Evolutionary conservation across 2,797 vertebrate genomes (phyloP).

Genomic region (Sebastes diaconus): DNA sequence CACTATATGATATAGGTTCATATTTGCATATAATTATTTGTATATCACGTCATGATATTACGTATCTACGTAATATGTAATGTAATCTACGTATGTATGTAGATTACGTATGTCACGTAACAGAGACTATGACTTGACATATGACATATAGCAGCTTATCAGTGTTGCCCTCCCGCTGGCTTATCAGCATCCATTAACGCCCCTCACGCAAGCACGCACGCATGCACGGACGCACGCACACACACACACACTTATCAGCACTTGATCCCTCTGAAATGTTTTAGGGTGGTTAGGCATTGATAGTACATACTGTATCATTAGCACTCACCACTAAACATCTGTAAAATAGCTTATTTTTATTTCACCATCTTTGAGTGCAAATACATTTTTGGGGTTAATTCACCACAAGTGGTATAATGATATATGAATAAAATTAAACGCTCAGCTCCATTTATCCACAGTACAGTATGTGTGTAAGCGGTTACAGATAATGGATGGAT

Average conservation of each 20-base stretch:
- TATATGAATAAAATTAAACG: too few species aligned
- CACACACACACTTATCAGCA: background rate
- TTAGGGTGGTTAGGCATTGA: conserved; percentile 3
- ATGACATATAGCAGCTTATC: conserved; percentile 33
- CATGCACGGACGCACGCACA: background rate
- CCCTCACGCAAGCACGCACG: background rate
- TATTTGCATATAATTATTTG: background rate
- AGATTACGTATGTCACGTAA: background rate
- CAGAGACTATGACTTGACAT: background rate
- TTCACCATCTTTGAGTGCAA: too few species aligned
- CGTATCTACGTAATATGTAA: too few species aligned
- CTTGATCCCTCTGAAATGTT: background rate
- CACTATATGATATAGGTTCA: background rate
- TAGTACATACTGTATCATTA: background rate
- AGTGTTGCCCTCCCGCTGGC: conserved; percentile 16
- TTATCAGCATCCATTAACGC: conserved; percentile 46
- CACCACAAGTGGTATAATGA: too few species aligned
- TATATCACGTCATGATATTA: too few species aligned
- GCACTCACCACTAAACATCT: background rate
- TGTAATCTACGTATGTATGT: background rate
- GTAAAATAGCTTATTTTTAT: background rate
- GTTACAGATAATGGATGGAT: too few species aligned
- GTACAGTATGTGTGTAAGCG: too few species aligned
- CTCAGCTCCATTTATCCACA: too few species aligned
- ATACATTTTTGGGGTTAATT: too few species aligned